Evolutionary conservation across 1,140 invertebrate genomes (phyloP).

Genomic region (Meteorus sp.): DNA sequence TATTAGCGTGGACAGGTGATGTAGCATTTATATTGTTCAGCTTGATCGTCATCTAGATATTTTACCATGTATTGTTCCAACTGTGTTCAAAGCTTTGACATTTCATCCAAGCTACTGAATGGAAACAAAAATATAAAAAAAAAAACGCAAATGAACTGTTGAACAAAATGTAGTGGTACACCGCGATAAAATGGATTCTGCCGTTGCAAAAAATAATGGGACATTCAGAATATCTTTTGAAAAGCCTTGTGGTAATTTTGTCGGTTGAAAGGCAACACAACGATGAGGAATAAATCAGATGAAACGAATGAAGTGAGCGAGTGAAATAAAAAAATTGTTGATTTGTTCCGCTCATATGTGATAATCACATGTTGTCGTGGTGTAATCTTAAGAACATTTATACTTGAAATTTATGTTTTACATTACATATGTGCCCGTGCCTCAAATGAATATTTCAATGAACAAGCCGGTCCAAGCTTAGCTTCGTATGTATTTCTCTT

Average conservation of each 20-base stretch:
- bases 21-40: background rate
- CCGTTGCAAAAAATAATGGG: background rate
- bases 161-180: constrained; percentile 10
- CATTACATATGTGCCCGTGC: background rate
- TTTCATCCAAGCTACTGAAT: constrained; percentile 15
- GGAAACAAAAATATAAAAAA: too few species aligned
- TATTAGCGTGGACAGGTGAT: background rate
- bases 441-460: too few species aligned
- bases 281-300: background rate
- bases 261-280: background rate
- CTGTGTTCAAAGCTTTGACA: constrained; percentile 50
- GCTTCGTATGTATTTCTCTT: too few species aligned
- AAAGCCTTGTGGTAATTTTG: background rate
- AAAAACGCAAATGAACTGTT: too few species aligned
- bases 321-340: too few species aligned
- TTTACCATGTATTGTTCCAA: constrained; percentile 38
- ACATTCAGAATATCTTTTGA: background rate
- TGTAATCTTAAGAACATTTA: constrained; percentile 2
- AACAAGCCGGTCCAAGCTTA: too few species aligned
- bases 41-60: background rate
- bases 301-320: too few species aligned
- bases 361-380: background rate
- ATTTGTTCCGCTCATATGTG: background rate
- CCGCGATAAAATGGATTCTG: background rate
- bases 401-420: background rate